These are phyloP conservation scores for Drosophila nikananu DNA, from an alignment of 1,140 invertebrate genomes.

Conservation along the genomic window DNA sequence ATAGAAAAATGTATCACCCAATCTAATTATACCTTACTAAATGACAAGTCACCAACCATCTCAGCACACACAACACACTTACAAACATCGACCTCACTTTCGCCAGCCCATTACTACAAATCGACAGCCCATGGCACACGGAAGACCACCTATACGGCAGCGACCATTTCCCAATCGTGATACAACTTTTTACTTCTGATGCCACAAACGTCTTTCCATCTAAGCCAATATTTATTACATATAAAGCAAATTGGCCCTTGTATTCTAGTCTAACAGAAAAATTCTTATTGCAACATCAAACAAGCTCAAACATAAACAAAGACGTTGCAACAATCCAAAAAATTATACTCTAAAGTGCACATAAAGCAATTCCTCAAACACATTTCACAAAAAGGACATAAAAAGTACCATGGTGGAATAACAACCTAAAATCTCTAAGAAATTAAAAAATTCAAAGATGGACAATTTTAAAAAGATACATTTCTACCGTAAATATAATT, in stretches of 20 bases:
- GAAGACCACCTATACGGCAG: slow-evolving; percentile 33
- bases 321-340: background rate
- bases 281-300: background rate
- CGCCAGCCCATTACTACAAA: slow-evolving; percentile 7
- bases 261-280: background rate
- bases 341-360: background rate
- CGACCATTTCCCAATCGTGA: slow-evolving; percentile 25
- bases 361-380: background rate
- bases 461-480: no score
- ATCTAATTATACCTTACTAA: slow-evolving; percentile 30
- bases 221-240: slow-evolving; percentile 15
- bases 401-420: background rate
- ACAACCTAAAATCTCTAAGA: background rate
- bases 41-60: slow-evolving; percentile 24
- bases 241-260: background rate
- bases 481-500: slow-evolving; percentile 1
- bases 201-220: background rate
- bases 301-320: slow-evolving; percentile 1
- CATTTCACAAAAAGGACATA: background rate
- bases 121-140: slow-evolving; percentile 30
- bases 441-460: background rate
- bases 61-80: slow-evolving; percentile 17
- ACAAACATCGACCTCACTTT: background rate
- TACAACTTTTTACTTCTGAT: slow-evolving; percentile 18
- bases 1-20: slow-evolving; percentile 28